Base-by-base conservation (phyloP, 2,888 invertebrate genomes). In the Cheilosia soror region DNA sequence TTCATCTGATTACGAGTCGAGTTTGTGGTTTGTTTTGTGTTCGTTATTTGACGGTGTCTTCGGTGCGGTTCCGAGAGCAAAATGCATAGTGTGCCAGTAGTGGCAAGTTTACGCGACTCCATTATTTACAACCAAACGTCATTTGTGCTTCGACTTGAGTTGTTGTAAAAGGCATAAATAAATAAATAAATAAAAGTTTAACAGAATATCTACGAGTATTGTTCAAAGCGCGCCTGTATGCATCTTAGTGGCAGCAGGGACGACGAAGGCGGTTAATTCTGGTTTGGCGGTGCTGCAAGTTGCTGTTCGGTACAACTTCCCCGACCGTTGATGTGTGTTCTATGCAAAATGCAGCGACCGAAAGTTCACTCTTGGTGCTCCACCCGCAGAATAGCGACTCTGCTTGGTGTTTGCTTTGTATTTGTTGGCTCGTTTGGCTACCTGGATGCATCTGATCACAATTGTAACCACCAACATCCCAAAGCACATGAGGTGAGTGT, bases 401-500 rank as follows among this genome's bases (percentile, higher is more conserved):
- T 84, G 44, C 29, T 80, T 2, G 47, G 66, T 7, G 42, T 75
- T 11, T 80, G 80, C 76, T 27, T 75, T 25, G 60, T 62, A 47
- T 62, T 85, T 55, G 53, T 49, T 49, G 62, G 44, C 68, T 69
- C 72, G 33, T 37, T 87, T 29, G 79, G 72, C 60, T 75, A 65
- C 47, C 40, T 77, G 58, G 72, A 76, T 68, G 80, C 73, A 80
- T 75, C 76, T 20, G 88, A 89, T 29, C 90, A 90, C 88, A 93
- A 94, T 88, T 95, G 95, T 91, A 94, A 93, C 63, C 95, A 95
- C 88, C 93, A 94, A 85, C 95, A 95, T 91, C 95, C 95, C 2
- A 94, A 94, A 89, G 94, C 93, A 73, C 94, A 95, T 90, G 95
- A 95, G 94, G 95, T 95, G 90, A 90, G 90, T 88, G 40, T 49